Conservation (phyloP, 30 jellyfish, hydroid and myxozoan genomes). For the Catostylus mosaicus region DNA sequence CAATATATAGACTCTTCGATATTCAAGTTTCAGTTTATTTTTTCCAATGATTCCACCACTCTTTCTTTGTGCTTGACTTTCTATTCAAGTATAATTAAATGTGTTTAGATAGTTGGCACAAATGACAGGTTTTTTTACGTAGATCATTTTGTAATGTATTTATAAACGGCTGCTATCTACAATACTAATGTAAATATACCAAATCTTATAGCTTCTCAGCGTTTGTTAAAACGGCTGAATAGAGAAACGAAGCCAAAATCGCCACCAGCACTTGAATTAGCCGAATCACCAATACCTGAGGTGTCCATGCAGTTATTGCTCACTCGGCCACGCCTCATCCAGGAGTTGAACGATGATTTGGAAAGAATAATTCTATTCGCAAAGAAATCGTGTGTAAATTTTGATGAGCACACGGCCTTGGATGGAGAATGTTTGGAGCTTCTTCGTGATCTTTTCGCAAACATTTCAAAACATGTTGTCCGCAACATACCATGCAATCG, state of each 20-base stretch:
- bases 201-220: conserved; percentile 62
- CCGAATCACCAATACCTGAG: conserved; percentile 75
- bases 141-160: background rate
- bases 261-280: conserved; percentile 34
- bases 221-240: conserved; percentile 54
- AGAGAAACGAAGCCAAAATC: conserved; percentile 64
- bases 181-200: background rate
- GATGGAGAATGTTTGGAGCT: conserved; percentile 78
- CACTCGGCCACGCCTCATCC: conserved; percentile 77
- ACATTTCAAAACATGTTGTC: conserved; percentile 27
- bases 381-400: conserved; percentile 44
- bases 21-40: no score
- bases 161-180: background rate
- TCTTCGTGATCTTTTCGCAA: conserved; percentile 71
- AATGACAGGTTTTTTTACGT: background rate
- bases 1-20: no score
- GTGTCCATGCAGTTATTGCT: conserved; percentile 70
- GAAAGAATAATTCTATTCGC: conserved; percentile 71
- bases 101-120: no score
- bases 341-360: conserved; percentile 67
- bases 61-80: no score
- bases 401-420: conserved; percentile 74
- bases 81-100: no score
- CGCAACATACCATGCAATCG: conserved; percentile 70
- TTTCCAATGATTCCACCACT: no score